Evolutionary conservation across 2,888 invertebrate genomes (phyloP).

Genomic region (Smittia aterrima): DNA sequence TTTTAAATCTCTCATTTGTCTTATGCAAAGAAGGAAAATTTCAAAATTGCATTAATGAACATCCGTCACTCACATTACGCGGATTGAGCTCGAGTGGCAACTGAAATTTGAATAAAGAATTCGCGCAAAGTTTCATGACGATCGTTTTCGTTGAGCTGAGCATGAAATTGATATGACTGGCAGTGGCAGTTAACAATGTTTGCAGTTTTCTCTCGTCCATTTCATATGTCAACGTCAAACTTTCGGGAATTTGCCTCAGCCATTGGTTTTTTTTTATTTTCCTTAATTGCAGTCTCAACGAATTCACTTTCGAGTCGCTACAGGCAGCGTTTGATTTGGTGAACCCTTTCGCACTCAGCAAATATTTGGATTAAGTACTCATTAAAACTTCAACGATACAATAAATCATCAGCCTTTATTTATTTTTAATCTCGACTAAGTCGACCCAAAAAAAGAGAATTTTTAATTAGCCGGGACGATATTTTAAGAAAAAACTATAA

Average conservation of each 20-base stretch:
- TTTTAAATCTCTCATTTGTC: too few species aligned
- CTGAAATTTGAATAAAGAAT: neutral
- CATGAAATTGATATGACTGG: neutral
- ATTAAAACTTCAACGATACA: neutral
- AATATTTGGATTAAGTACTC: too few species aligned
- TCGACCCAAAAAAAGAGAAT: neutral
- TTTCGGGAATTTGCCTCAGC: too few species aligned
- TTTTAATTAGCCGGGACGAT: conserved; percentile 1
- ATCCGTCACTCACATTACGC: too few species aligned
- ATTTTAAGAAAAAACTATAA: neutral
- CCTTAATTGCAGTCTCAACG: too few species aligned
- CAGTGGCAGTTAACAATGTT: neutral
- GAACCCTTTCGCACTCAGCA: too few species aligned
- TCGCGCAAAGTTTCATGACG: neutral
- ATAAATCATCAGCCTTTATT: conserved; percentile 6
- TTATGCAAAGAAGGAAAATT: too few species aligned
- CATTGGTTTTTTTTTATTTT: too few species aligned
- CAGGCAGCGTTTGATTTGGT: too few species aligned
- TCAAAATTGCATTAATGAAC: too few species aligned
- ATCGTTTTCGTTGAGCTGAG: conserved; percentile 2
- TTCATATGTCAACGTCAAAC: neutral
- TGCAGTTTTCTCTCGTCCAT: neutral
- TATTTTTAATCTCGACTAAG: neutral
- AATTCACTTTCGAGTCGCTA: too few species aligned
- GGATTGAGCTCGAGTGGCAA: neutral